Percentiles rank a stretch among this genome's conserved stretches.
These are phyloP conservation scores for Zele albiditarsus DNA, from an alignment of 2,888 invertebrate genomes.

Conservation along the genomic window DNA sequence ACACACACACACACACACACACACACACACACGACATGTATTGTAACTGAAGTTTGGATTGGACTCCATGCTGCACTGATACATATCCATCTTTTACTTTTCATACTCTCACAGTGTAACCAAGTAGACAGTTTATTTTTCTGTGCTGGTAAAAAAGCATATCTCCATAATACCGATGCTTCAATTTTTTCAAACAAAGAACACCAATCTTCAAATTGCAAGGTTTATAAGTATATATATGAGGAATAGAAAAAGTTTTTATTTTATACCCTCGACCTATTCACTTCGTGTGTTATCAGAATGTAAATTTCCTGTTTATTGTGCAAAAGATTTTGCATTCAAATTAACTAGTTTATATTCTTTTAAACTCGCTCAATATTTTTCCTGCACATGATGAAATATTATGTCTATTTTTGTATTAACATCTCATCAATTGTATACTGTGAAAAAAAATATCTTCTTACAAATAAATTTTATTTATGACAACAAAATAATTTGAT, in stretches of 20 bases:
- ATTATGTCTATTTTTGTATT: not conserved
- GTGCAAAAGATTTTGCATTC: conserved; percentile 3
- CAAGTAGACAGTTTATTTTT: not conserved
- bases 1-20: too few relatives aligned
- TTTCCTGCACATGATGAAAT: not conserved
- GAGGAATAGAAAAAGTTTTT: not conserved
- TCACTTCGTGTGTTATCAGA: not conserved
- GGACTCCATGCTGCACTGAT: too few relatives aligned
- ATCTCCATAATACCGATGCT: too few relatives aligned
- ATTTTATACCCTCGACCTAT: not conserved
- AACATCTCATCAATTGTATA: too few relatives aligned
- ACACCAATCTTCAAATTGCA: too few relatives aligned
- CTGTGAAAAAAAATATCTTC: too few relatives aligned
- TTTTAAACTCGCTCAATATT: not conserved
- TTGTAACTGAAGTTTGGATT: too few relatives aligned
- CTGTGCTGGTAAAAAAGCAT: too few relatives aligned
- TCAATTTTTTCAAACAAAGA: too few relatives aligned
- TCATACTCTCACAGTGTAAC: not conserved
- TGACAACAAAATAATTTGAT: too few relatives aligned
- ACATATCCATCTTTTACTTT: not conserved
- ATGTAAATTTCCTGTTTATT: not conserved
- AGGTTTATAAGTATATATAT: not conserved
- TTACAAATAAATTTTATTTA: too few relatives aligned
- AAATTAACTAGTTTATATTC: conserved; percentile 22
- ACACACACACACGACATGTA: too few relatives aligned